Base-by-base conservation (phyloP, 2,888 invertebrate species). In the Morpho deidamia region DNA sequence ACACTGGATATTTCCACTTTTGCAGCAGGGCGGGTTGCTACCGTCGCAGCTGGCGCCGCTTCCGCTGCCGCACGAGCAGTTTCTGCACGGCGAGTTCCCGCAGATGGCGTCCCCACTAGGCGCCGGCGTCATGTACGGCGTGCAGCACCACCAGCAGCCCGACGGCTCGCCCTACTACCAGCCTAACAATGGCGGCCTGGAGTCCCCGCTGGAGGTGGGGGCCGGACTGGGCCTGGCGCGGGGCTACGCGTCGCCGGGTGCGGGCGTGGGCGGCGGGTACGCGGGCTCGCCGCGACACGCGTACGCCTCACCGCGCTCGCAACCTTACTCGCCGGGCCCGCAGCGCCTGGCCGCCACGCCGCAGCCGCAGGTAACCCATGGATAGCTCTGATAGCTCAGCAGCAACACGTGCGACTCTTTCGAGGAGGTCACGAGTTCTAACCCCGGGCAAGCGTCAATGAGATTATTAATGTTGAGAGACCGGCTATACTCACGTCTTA, bases 281-380 rank as follows among this genome's bases (percentile, higher is more conserved):
- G 68, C 56, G 55, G 81, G 81, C 47, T 83, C 83, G 7, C 86
- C 85, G 53, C 79, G 84, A 65, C 81, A 70, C 55, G 83, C 81
- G 67, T 83, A 86, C 76, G 83, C 83, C 44, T 85, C 86, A 47
- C 87, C 87, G 55, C 81, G 83, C 70, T 74, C 77, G 61, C 82
- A 81, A 72, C 81, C 76, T 47, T 86, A 83, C 78, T 80, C 80
- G 69, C 82, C 83, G 58, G 74, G 65, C 63, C 80, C 66, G 58
- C 73, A 71, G 61, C 73, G 76, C 8, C 70, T 71, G 42, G 70
- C 77, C 56, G 71, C 67, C 64, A 81, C 83, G 49, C 82, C 84
- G 64, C 84, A 82, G 61, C 81, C 83, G 41, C 83, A 77, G 77
- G 46, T 46, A 23, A 7, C 23, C 3, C 23, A 3, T 23, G 4